These are phyloP conservation scores for Micrasema minimum DNA, from an alignment of 1,140 invertebrate genomes.

Conservation along the genomic window DNA sequence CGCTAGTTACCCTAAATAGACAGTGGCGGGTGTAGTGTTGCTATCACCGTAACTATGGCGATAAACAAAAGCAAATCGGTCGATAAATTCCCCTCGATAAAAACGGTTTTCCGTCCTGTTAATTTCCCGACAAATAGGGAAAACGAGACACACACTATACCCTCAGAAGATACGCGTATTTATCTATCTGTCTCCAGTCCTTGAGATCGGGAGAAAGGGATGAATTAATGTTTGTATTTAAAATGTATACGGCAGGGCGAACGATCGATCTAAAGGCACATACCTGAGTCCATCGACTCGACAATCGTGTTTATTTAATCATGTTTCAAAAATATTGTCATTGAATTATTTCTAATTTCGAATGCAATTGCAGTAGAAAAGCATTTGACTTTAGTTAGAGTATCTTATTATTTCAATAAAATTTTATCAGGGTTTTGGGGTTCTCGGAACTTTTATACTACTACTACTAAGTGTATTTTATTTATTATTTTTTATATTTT, in stretches of 20 bases:
- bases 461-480: too few relatives aligned
- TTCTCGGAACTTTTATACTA: too few relatives aligned
- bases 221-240: conserved; percentile 3
- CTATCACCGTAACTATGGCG: conserved; percentile 42
- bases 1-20: conserved; percentile 16
- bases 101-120: conserved; percentile 25
- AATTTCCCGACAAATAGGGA: conserved; percentile 14
- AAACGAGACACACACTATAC: conserved; percentile 22
- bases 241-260: not conserved
- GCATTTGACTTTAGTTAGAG: too few relatives aligned
- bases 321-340: too few relatives aligned
- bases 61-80: conserved; percentile 47
- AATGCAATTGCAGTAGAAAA: too few relatives aligned
- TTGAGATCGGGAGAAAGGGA: not conserved
- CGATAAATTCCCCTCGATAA: conserved; percentile 47
- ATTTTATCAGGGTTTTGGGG: too few relatives aligned
- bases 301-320: too few relatives aligned
- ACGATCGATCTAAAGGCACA: not conserved
- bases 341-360: too few relatives aligned
- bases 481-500: too few relatives aligned
- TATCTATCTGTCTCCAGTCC: not conserved
- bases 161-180: not conserved
- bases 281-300: too few relatives aligned
- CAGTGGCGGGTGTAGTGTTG: conserved; percentile 14
- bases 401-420: too few relatives aligned